Percentiles rank a stretch among this genome's conserved stretches.
These are phyloP conservation scores for Nixonia krombeini DNA, from an alignment of 1,140 invertebrate genomes.

Conservation along the genomic window DNA sequence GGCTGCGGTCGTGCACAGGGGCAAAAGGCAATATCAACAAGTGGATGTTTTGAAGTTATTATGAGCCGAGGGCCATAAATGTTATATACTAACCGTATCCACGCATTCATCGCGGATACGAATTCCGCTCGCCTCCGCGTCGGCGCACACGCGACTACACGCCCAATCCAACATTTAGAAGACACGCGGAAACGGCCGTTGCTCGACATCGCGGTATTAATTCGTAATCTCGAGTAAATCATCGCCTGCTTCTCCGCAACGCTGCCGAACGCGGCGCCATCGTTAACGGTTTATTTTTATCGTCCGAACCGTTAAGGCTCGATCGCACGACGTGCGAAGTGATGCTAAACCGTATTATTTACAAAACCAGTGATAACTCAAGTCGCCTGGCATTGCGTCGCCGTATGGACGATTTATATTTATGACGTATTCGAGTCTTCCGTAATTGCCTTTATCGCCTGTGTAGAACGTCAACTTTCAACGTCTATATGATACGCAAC, in stretches of 20 bases:
- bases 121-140: too few species aligned
- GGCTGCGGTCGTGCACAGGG: too few species aligned
- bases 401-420: constrained; percentile 17
- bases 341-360: not conserved
- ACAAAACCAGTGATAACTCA: not conserved
- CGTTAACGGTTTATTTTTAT: not conserved
- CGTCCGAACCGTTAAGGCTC: not conserved
- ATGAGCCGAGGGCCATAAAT: constrained; percentile 9
- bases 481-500: constrained; percentile 50
- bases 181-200: too few species aligned
- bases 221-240: too few species aligned
- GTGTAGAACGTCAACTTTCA: constrained; percentile 42
- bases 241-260: too few species aligned
- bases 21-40: constrained; percentile 62
- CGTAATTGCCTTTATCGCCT: constrained; percentile 39
- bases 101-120: constrained; percentile 12
- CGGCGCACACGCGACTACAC: too few species aligned
- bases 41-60: constrained; percentile 57
- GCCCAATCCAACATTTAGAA: not conserved
- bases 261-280: too few species aligned
- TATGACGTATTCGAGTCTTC: constrained; percentile 20
- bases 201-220: too few species aligned
- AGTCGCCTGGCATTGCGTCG: not conserved
- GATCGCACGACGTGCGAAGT: too few species aligned
- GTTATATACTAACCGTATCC: constrained; percentile 15